Base-by-base conservation (phyloP, 2,888 invertebrate genomes). In the Priocnemis perturbator region DNA sequence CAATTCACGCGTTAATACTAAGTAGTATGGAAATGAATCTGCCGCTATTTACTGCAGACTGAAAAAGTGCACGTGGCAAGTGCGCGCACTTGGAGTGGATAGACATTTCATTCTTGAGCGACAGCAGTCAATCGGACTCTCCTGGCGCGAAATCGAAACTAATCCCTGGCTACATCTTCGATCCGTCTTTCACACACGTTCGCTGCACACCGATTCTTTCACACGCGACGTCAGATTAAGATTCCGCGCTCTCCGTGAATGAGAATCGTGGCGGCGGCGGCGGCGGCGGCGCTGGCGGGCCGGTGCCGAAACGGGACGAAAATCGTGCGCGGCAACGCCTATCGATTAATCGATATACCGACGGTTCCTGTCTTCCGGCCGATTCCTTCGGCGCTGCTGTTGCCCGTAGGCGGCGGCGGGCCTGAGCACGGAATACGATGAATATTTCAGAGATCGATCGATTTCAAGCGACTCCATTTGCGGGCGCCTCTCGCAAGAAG, bases 391-490 rank as follows among this genome's bases (percentile, higher is more conserved):
- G 61, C 73, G 50, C 67, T 37, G 37, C 37, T 37, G 37, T 37
- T 37, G 37, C 37, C 37, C 37, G 37, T 37, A 37, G 37, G 66
- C 37, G 30, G 66, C 53, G 64, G 59, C 69, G 67, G 63, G 62
- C 62, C 67, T 65, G 64, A 44, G 76, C 70, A 69, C 74, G 76
- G 73, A 81, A 76, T 62, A 70, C 75, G 77, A 83, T 83, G 81
- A 83, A 84, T 84, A 82, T 83, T 84, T 84, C 77, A 84, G 73
- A 78, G 80, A 83, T 83, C 81, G 82, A 83, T 84, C 82, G 83
- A 84, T 82, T 81, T 74, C 71, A 66, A 77, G 69, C 78, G 69
- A 68, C 78, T 74, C 61, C 57, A 20, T 63, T 60, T 66, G 72
- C 61, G 63, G 50, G 66, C 66, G 60, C 66, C 67, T 58, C 67